Base-by-base conservation (phyloP, 35 echinoderm and acorn worm genomes). In the Ophiothrix spiculata region DNA sequence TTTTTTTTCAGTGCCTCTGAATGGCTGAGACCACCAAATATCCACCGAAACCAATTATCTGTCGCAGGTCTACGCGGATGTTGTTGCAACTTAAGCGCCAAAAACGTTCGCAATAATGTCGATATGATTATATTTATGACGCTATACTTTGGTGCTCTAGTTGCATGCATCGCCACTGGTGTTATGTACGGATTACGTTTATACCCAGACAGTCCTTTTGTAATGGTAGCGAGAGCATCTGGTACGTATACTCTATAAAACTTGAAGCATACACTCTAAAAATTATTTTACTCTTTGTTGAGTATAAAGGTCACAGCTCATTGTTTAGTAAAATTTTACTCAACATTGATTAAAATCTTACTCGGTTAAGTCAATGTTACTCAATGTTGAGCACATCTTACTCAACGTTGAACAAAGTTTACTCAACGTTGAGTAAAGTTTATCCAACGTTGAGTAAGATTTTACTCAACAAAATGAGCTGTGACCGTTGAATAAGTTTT, bases 1-100 rank as follows among this genome's bases (percentile, higher is more conserved):
- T n/a, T n/a, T 49, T 82, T 23, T 75, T 45, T 19, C 86, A 93
- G 92, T 82, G 92, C 92, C 38, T 81, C 87, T 21, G 78, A 89
- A 56, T 89, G 92, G 91, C 39, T 93, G 39, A 46, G 79, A 1
- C 86, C 86, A 32, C 92, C 91, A 39, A 36, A 35, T 56, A 77
- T 13, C 33, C 56, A 75, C 16, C 39, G 37, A 37, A 36, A 32
- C 39, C 38, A 81, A 79, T 29, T 40, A n/a, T n/a, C n/a, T n/a
- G n/a, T n/a, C n/a, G n/a, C n/a, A 35, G 32, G 31, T 0, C n/a
- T n/a, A 23, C 25, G 29, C 40, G 80, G 33, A 32, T 56, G 56
- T 56, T 75, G 39, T 74, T 64, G 69, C 41, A 39, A 80, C 21
- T 54, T 77, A 56, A 79, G 33, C 21, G 19, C 80, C 31, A 75